These are phyloP conservation scores for Pomatostomus ruficeps DNA, from an alignment of 2,113 vertebrate genomes.

Conservation along the genomic window DNA sequence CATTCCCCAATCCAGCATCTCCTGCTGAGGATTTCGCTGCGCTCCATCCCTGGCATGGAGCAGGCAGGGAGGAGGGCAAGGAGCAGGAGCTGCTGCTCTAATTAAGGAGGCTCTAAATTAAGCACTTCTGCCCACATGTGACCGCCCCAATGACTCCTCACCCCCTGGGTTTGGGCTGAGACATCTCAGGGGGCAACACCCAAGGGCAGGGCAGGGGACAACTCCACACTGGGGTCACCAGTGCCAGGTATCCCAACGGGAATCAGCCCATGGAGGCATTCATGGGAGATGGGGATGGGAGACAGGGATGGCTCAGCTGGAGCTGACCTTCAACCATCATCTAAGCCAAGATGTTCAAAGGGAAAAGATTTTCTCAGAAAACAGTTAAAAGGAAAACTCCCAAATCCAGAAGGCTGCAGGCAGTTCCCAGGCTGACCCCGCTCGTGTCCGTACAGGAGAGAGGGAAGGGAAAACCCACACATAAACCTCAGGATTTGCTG, in stretches of 20 bases:
- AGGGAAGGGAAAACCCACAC: background rate
- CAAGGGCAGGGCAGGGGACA: background rate
- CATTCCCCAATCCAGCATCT: background rate
- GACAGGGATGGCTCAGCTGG: background rate
- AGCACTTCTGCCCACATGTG: fast-evolving
- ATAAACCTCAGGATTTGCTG: background rate
- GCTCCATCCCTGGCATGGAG: background rate
- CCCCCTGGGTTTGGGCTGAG: background rate
- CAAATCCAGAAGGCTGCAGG: background rate
- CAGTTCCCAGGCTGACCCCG: fast-evolving
- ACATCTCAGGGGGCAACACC: fast-evolving
- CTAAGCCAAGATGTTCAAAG: background rate
- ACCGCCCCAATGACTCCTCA: background rate
- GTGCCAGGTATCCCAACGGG: fast-evolving
- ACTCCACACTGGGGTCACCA: background rate
- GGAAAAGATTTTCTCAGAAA: background rate
- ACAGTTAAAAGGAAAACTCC: background rate
- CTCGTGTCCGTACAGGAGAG: fast-evolving
- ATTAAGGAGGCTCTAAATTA: background rate
- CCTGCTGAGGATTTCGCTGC: fast-evolving
- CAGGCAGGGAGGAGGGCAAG: background rate
- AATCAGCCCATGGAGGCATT: background rate
- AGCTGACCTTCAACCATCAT: fast-evolving
- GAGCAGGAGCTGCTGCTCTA: background rate
- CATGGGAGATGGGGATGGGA: background rate